Evolutionary conservation across 2,888 invertebrate genomes (phyloP).

Genomic region (Tortricodes alternella): DNA sequence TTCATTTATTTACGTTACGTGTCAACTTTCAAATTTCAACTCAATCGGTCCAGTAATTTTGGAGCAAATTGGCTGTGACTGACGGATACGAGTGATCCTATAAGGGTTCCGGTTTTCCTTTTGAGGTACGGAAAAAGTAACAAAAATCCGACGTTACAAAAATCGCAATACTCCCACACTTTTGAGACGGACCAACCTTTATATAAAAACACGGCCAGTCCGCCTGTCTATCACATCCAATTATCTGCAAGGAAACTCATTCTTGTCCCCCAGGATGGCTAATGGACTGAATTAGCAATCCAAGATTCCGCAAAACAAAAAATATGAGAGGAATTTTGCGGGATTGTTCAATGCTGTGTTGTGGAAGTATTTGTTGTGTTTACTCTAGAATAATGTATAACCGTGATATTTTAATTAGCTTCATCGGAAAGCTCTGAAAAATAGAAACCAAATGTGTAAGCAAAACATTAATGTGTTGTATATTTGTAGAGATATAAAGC

Average conservation of each 20-base stretch:
- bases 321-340: constrained; percentile 2
- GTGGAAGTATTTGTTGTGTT: neutral
- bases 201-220: constrained; percentile 20
- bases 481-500: too few relatives aligned
- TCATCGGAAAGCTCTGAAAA: too few relatives aligned
- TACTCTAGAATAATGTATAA: too few relatives aligned
- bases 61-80: too few relatives aligned
- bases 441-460: too few relatives aligned
- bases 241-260: constrained; percentile 4
- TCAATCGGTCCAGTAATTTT: too few relatives aligned
- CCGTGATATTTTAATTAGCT: too few relatives aligned
- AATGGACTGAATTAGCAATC: constrained; percentile 7
- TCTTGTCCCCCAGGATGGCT: neutral
- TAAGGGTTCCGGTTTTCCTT: too few relatives aligned
- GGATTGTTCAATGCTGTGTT: neutral
- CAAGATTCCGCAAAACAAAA: constrained; percentile 14
- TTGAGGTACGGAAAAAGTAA: neutral
- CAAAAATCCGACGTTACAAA: neutral
- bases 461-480: too few relatives aligned
- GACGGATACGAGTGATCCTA: too few relatives aligned
- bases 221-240: constrained; percentile 25
- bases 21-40: too few relatives aligned
- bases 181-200: neutral
- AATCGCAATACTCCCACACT: neutral
- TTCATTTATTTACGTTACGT: too few relatives aligned